phyloP scores from a whole-genome alignment of 1,140 invertebrate species.

The Caenorhabditis elegans region DNA sequence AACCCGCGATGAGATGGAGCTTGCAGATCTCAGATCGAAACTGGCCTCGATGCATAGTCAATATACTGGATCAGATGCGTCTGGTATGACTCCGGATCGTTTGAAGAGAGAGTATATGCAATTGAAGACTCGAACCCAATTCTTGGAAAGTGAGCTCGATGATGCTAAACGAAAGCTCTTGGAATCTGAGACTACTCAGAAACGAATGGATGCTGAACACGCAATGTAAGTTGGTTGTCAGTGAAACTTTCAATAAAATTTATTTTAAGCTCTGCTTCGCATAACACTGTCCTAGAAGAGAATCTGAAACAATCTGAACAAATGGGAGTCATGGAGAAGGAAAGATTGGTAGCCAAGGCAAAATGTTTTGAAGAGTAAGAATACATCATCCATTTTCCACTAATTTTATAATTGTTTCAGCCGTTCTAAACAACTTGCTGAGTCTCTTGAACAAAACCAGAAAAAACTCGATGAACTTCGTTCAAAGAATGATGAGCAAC shows the following conservation, averaged over 20 bases:
- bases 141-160: background rate
- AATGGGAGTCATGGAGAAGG: slow-evolving; percentile 5
- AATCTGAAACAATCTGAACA: slow-evolving; percentile 8
- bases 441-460: background rate
- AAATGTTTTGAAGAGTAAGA: background rate
- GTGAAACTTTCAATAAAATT: background rate
- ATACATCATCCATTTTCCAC: background rate
- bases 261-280: background rate
- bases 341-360: background rate
- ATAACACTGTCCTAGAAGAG: background rate
- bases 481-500: background rate
- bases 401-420: background rate
- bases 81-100: slow-evolving; percentile 30
- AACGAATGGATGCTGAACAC: slow-evolving; percentile 1
- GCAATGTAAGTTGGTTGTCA: background rate
- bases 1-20: background rate
- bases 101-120: slow-evolving; percentile 9
- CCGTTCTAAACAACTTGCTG: background rate
- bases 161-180: slow-evolving; percentile 13
- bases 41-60: background rate
- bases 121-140: slow-evolving; percentile 18
- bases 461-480: background rate
- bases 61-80: background rate
- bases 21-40: background rate
- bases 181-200: background rate